Conservation (phyloP, 2,888 invertebrate genomes). For the Ypsolopha scabrella region DNA sequence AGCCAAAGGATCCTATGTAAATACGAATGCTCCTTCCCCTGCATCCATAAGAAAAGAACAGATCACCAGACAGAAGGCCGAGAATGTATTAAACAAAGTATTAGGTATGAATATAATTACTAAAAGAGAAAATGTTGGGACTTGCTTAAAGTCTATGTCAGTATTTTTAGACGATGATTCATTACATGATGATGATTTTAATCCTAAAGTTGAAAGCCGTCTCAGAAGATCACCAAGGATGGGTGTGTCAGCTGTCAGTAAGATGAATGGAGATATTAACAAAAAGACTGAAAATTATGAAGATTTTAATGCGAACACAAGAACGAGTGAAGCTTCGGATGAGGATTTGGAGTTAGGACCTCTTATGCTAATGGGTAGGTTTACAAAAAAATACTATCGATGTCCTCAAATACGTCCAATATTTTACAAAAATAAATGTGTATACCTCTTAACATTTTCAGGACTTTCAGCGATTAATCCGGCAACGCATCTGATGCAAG, state of each 20-base stretch:
- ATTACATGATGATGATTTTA: slow-evolving; percentile 43
- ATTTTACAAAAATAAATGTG: background rate
- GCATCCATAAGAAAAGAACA: slow-evolving; percentile 51
- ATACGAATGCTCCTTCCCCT: slow-evolving; percentile 43
- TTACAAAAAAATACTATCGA: background rate
- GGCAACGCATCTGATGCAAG: slow-evolving; percentile 70
- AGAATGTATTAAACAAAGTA: slow-evolving; percentile 59
- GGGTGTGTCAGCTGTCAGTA: slow-evolving; percentile 58
- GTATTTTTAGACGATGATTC: slow-evolving; percentile 58
- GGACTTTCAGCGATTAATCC: slow-evolving; percentile 72
- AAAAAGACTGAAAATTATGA: slow-evolving; percentile 49
- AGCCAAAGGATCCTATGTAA: slow-evolving; percentile 26
- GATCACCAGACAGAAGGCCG: slow-evolving; percentile 59
- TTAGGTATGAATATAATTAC: slow-evolving; percentile 60
- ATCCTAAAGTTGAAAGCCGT: slow-evolving; percentile 54
- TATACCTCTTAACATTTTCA: background rate
- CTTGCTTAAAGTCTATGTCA: slow-evolving; percentile 56
- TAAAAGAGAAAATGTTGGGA: slow-evolving; percentile 51
- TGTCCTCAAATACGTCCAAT: background rate
- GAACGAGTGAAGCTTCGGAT: slow-evolving; percentile 47
- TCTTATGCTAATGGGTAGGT: slow-evolving; percentile 74
- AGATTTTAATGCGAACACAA: slow-evolving; percentile 43
- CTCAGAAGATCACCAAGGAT: slow-evolving; percentile 54
- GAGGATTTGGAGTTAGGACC: slow-evolving; percentile 75
- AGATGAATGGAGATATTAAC: slow-evolving; percentile 62